A percentile compares a stretch with the other conserved stretches of the same genome.
phyloP scores from a whole-genome alignment of 2,888 invertebrate species.

The Lamellibrachia columna region DNA sequence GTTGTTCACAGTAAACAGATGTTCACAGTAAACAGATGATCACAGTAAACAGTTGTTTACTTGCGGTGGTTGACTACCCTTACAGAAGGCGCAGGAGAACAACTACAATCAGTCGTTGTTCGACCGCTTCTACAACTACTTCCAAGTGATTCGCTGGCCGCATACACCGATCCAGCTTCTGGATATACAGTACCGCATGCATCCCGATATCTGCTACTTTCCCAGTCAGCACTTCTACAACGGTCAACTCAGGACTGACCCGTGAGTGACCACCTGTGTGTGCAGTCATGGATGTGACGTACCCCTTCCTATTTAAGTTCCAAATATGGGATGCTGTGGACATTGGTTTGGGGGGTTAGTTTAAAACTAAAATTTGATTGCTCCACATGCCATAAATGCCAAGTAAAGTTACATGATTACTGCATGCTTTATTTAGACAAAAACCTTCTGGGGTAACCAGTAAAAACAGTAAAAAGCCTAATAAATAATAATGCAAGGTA shows the following conservation, averaged over 20 bases:
- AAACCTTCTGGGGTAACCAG: too few relatives aligned
- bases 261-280: slow-evolving; percentile 39
- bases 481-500: too few relatives aligned
- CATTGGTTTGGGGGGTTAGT: too few relatives aligned
- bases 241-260: slow-evolving; percentile 66
- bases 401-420: too few relatives aligned
- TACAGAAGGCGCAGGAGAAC: slow-evolving; percentile 76
- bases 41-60: neutral
- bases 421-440: too few relatives aligned
- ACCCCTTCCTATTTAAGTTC: too few relatives aligned
- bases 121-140: slow-evolving; percentile 75
- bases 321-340: too few relatives aligned
- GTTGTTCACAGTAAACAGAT: too few relatives aligned
- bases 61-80: neutral
- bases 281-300: neutral
- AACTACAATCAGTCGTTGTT: slow-evolving; percentile 82
- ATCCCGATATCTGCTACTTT: slow-evolving; percentile 80
- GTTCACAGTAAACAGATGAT: too few relatives aligned
- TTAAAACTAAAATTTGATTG: too few relatives aligned
- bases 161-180: slow-evolving; percentile 51
- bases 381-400: too few relatives aligned
- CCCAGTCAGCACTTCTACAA: slow-evolving; percentile 81
- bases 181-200: slow-evolving; percentile 84
- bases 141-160: slow-evolving; percentile 51
- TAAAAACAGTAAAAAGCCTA: too few relatives aligned